These are phyloP conservation scores for Anas platyrhynchos DNA, from an alignment of 2,113 vertebrate genomes.

Conservation along the genomic window DNA sequence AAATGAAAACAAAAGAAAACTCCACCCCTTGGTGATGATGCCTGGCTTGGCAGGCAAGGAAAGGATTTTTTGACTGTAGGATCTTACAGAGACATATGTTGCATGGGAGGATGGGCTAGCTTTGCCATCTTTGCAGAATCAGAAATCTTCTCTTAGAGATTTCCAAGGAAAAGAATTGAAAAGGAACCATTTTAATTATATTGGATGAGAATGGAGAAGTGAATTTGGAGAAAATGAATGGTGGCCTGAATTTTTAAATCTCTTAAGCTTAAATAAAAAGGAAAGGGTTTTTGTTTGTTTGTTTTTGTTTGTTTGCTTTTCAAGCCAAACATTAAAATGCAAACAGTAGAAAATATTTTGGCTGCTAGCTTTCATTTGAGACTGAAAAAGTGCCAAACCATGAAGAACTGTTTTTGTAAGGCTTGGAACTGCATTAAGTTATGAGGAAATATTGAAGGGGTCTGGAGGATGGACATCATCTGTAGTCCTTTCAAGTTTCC, in stretches of 20 bases:
- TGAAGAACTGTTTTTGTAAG: not conserved
- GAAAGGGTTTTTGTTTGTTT: not conserved
- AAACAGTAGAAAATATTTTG: not conserved
- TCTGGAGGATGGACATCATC: not conserved
- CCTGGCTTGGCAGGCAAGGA: constrained; percentile 19
- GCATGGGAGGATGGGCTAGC: not conserved
- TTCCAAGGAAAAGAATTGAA: not conserved
- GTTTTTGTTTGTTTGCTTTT: not conserved
- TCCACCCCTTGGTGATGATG: not conserved
- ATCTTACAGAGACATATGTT: not conserved
- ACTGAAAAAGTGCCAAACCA: not conserved
- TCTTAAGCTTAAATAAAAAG: not conserved
- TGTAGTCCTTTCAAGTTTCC: not conserved
- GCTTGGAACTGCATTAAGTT: not conserved
- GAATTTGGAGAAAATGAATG: not conserved
- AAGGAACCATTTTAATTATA: not conserved
- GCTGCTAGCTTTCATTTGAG: not conserved
- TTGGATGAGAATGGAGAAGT: not conserved
- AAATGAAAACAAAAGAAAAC: not conserved
- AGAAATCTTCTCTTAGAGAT: not conserved
- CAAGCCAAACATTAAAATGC: not conserved
- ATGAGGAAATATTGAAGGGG: not conserved
- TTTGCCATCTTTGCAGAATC: constrained; percentile 8
- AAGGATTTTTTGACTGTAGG: constrained; percentile 4
- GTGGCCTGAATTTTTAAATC: not conserved